These are phyloP conservation scores for Ectemnius continuus DNA, from an alignment of 2,888 invertebrate genomes.

Conservation along the genomic window DNA sequence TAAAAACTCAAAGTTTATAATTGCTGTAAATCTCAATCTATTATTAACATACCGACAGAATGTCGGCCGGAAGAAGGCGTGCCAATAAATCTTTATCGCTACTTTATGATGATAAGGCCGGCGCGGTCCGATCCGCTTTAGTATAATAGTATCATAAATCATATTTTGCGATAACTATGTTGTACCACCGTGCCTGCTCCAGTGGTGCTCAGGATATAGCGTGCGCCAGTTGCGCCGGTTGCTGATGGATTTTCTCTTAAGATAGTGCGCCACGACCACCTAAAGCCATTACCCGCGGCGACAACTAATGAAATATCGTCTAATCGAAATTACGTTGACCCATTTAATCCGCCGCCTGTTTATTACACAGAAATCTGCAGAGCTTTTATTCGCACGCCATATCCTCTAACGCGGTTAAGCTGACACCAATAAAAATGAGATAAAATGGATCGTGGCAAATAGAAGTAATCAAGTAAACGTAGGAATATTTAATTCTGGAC, in stretches of 20 bases:
- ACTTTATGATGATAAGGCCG: conserved; percentile 73
- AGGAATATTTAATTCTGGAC: no score
- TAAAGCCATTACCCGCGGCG: conserved; percentile 18
- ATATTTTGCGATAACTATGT: conserved; percentile 59
- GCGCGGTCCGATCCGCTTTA: conserved; percentile 70
- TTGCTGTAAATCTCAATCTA: not conserved
- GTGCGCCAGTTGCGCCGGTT: not conserved
- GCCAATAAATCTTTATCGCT: conserved; percentile 76
- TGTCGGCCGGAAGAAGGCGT: conserved; percentile 52
- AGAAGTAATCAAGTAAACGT: no score
- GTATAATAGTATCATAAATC: conserved; percentile 70
- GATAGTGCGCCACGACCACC: conserved; percentile 12
- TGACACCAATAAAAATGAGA: no score
- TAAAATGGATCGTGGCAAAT: no score
- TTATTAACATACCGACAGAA: not conserved
- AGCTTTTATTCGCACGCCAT: no score
- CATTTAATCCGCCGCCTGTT: no score
- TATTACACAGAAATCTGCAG: no score
- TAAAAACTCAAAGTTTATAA: conserved; percentile 1
- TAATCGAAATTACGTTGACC: no score
- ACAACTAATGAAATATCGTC: not conserved
- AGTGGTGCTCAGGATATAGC: conserved; percentile 48
- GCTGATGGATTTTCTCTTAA: conserved; percentile 53
- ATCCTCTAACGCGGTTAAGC: no score
- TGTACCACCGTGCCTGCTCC: conserved; percentile 43